phyloP scores from a whole-genome alignment of 2,797 vertebrate genomes.

The Selene dorsalis region DNA sequence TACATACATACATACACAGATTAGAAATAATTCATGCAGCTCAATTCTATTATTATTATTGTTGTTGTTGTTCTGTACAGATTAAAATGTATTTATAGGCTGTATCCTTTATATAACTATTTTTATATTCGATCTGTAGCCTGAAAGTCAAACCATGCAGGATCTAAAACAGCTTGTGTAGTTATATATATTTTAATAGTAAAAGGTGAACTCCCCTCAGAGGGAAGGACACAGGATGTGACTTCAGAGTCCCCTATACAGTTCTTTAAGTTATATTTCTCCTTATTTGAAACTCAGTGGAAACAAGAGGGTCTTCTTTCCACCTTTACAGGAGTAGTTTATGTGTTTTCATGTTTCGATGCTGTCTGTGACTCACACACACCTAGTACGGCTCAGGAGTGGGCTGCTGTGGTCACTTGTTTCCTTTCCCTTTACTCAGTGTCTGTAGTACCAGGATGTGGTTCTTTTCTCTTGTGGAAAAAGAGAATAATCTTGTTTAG shows the following conservation, averaged over 20 bases:
- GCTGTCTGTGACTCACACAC: constrained; percentile 22
- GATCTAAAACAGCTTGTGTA: no score
- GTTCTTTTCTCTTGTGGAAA: constrained; percentile 9
- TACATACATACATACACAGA: no score
- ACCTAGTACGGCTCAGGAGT: background rate
- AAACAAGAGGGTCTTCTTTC: background rate
- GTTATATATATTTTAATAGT: background rate
- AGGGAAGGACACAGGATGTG: background rate
- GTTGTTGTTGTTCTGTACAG: no score
- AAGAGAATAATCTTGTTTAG: no score
- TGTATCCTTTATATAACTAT: no score
- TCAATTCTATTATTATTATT: no score
- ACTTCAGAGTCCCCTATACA: no score
- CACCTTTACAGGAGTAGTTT: background rate
- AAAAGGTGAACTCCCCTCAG: background rate
- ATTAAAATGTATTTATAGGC: no score
- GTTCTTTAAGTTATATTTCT: background rate
- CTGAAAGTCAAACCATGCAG: no score
- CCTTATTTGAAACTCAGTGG: background rate
- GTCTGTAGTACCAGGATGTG: constrained; percentile 18
- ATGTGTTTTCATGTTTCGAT: background rate
- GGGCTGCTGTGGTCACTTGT: constrained; percentile 23
- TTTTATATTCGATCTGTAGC: no score
- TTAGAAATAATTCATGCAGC: background rate
- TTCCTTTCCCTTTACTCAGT: constrained; percentile 8